phyloP scores from a whole-genome alignment of 2,888 invertebrate genomes.

The Dasypogon diadema region DNA sequence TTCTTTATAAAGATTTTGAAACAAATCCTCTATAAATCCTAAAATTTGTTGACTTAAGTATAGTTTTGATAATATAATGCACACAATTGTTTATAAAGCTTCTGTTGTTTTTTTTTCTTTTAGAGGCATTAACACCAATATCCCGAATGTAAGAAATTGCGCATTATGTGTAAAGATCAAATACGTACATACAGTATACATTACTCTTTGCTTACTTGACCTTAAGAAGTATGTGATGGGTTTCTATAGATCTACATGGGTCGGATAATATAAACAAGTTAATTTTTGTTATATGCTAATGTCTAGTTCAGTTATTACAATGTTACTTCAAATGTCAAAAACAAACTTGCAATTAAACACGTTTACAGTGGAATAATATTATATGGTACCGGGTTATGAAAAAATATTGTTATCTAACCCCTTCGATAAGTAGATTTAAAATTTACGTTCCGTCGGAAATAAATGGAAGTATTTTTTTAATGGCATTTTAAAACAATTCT shows the following conservation, averaged over 20 bases:
- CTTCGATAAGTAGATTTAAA: no score
- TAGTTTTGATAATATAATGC: constrained; percentile 32
- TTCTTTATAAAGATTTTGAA: background rate
- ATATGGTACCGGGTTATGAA: no score
- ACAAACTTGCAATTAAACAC: no score
- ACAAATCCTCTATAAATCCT: constrained; percentile 20
- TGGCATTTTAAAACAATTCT: no score
- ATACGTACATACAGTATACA: constrained; percentile 7
- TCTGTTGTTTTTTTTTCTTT: background rate
- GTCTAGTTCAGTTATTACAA: background rate
- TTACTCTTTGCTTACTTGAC: background rate
- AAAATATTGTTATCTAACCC: no score
- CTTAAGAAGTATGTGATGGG: background rate
- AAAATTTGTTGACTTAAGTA: constrained; percentile 33
- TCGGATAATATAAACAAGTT: no score
- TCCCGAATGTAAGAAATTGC: background rate
- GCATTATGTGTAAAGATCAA: constrained; percentile 6
- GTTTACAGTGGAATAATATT: no score
- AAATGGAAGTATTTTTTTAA: no score
- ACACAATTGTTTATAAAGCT: constrained; percentile 22
- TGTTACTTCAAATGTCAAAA: background rate
- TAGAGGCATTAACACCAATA: background rate
- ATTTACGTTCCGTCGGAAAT: no score
- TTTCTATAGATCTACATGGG: no score
- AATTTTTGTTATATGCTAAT: constrained; percentile 19